Evolutionary conservation across 2,888 invertebrate species (phyloP).

Genomic region (Megastigmus dorsalis): DNA sequence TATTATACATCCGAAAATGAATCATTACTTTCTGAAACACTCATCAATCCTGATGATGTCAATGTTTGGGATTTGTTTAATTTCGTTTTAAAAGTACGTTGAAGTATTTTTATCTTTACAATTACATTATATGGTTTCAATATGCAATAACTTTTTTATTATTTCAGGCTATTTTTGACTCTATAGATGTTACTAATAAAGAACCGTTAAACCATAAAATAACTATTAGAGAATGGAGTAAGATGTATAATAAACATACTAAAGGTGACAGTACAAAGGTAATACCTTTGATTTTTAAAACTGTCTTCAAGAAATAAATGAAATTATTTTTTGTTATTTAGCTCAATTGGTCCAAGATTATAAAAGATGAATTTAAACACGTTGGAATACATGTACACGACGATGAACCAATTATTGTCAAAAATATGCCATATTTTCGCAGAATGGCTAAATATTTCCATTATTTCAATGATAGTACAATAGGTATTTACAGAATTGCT

Average conservation of each 20-base stretch:
- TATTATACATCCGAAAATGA: no score
- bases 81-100: no score
- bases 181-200: background rate
- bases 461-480: no score
- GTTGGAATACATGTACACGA: background rate
- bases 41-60: no score
- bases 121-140: background rate
- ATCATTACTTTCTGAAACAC: no score
- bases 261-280: no score
- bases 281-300: no score
- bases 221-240: conserved; percentile 11
- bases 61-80: no score
- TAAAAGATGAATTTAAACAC: conserved; percentile 8
- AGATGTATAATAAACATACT: conserved; percentile 7
- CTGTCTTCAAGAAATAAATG: no score
- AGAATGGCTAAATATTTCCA: no score
- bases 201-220: background rate
- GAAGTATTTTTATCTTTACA: no score
- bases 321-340: conserved; percentile 3
- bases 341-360: conserved; percentile 14
- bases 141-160: background rate
- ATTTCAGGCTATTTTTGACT: conserved; percentile 21
- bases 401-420: conserved; percentile 2
- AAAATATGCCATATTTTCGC: conserved; percentile 19
- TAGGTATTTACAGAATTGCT: conserved; percentile 3